Percentiles rank a stretch among this genome's conserved stretches.
These are phyloP conservation scores for Ammodytes dubius DNA, from an alignment of 2,113 vertebrate genomes.

Conservation along the genomic window DNA sequence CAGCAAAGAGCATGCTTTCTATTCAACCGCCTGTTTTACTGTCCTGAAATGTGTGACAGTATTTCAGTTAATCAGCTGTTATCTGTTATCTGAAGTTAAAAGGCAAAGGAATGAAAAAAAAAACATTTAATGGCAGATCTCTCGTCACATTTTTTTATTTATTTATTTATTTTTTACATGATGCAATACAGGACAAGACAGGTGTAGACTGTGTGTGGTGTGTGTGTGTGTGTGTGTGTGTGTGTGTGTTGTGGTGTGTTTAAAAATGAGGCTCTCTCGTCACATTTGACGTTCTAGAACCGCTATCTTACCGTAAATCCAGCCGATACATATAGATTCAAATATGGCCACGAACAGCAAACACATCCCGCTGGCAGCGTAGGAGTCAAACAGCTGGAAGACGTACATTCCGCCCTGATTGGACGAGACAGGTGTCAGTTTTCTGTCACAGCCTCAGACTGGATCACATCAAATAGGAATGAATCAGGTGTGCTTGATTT, in stretches of 20 bases:
- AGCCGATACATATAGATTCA: constrained; percentile 97
- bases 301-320: constrained; percentile 93
- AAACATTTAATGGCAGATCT: not conserved
- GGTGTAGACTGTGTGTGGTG: too few species aligned
- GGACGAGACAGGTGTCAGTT: constrained; percentile 38
- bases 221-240: too few species aligned
- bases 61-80: not conserved
- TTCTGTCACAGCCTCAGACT: constrained; percentile 27
- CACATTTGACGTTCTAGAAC: too few species aligned
- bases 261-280: too few species aligned
- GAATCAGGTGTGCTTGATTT: constrained; percentile 1
- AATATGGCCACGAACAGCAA: constrained; percentile 98
- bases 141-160: not conserved
- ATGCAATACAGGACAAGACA: too few species aligned
- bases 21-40: not conserved
- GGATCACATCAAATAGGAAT: not conserved
- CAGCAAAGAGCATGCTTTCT: not conserved
- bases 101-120: not conserved
- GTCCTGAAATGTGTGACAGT: constrained; percentile 21
- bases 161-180: too few species aligned
- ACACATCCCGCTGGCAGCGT: constrained; percentile 98
- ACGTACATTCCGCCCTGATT: constrained; percentile 97
- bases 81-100: not conserved
- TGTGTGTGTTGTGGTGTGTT: too few species aligned
- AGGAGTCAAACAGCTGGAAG: constrained; percentile 97